These are phyloP conservation scores for Spodoptera littoralis DNA, from an alignment of 2,888 invertebrate genomes.

Conservation along the genomic window DNA sequence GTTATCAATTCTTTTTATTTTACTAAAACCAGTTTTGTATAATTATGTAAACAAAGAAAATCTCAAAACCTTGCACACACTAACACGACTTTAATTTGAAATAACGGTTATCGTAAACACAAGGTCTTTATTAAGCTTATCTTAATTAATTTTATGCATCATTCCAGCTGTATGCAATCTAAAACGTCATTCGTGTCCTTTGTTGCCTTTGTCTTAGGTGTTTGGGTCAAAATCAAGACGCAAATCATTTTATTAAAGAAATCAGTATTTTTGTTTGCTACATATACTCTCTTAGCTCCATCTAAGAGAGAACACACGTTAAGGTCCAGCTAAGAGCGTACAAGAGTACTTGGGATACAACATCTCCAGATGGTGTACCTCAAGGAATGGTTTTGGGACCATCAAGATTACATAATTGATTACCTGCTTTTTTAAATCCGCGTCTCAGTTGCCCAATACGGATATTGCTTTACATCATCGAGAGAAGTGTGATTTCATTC, in stretches of 20 bases:
- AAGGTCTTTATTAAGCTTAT: conserved; percentile 17
- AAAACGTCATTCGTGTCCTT: conserved; percentile 14
- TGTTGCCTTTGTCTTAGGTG: conserved; percentile 12
- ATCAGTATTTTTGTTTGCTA: too few relatives aligned
- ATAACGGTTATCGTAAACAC: conserved; percentile 13
- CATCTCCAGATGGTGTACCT: not conserved
- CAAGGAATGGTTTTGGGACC: not conserved
- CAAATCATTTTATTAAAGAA: too few relatives aligned
- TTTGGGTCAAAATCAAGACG: too few relatives aligned
- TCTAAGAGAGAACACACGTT: too few relatives aligned
- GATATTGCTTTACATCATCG: conserved; percentile 17
- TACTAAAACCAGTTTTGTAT: too few relatives aligned
- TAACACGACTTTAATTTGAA: not conserved
- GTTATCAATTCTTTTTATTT: too few relatives aligned
- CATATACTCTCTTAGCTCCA: too few relatives aligned
- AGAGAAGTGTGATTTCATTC: conserved; percentile 2
- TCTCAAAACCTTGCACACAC: too few relatives aligned
- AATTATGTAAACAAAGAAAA: too few relatives aligned
- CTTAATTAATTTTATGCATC: conserved; percentile 25
- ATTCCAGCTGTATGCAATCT: conserved; percentile 16
- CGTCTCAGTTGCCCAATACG: not conserved
- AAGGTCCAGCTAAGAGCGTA: too few relatives aligned
- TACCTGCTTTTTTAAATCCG: too few relatives aligned
- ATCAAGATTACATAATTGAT: not conserved
- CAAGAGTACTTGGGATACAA: too few relatives aligned